A percentile compares a stretch with the other conserved stretches of the same genome.
Conservation (phyloP, 2,797 vertebrate genomes). For the Enteromius viviparus region DNA sequence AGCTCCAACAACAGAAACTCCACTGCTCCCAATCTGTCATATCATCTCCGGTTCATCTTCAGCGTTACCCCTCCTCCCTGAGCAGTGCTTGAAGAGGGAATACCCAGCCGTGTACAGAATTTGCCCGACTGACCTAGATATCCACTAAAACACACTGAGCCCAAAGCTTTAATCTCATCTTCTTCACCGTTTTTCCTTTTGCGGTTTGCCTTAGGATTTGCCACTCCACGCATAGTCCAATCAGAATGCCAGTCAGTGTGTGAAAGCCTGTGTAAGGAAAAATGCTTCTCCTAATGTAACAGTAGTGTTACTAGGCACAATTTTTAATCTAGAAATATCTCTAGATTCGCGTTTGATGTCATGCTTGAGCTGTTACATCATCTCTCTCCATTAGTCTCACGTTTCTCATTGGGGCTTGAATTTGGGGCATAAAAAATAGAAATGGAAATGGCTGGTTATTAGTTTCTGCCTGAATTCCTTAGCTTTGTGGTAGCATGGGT, state of each 20-base stretch:
- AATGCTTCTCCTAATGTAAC: constrained; percentile 57
- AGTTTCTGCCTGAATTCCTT: constrained; percentile 33
- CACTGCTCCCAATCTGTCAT: constrained; percentile 62
- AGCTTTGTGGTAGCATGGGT: constrained; percentile 47
- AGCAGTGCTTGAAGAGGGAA: constrained; percentile 39
- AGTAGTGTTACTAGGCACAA: constrained; percentile 72
- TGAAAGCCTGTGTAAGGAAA: constrained; percentile 70
- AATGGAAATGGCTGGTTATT: constrained; percentile 1
- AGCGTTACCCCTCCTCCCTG: constrained; percentile 43
- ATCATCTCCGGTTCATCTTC: constrained; percentile 56
- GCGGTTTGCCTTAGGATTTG: constrained; percentile 49
- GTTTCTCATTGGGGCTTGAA: constrained; percentile 26
- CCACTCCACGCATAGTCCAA: constrained; percentile 68
- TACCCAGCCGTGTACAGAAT: constrained; percentile 52
- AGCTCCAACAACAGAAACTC: constrained; percentile 48
- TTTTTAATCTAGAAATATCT: constrained; percentile 58
- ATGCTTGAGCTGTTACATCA: constrained; percentile 8
- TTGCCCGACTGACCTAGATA: constrained; percentile 58
- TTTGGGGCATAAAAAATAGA: not conserved
- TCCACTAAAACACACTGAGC: constrained; percentile 48
- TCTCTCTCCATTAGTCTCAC: not conserved
- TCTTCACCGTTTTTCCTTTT: constrained; percentile 21
- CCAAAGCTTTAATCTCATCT: constrained; percentile 43
- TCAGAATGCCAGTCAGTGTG: constrained; percentile 61
- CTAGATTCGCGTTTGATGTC: constrained; percentile 21